Evolutionary conservation across 1,140 invertebrate genomes (phyloP).

Genomic region (Pseudobourletiella spinata): DNA sequence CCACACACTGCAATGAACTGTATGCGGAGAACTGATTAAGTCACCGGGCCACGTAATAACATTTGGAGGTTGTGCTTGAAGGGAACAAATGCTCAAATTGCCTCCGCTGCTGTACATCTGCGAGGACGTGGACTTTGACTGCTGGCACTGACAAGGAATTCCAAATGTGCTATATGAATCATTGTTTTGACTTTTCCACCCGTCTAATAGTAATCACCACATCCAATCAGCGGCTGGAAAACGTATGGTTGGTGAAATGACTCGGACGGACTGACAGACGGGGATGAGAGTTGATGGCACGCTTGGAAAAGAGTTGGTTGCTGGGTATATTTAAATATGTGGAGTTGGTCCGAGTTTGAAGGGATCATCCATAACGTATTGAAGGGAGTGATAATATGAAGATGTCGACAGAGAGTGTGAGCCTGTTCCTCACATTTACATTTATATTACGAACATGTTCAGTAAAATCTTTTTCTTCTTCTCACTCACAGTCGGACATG

Average conservation of each 20-base stretch:
- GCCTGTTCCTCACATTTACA: conserved; percentile 10
- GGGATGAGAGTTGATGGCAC: too few relatives aligned
- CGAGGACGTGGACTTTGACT: too few relatives aligned
- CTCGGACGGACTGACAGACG: background rate
- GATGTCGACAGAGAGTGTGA: conserved; percentile 18
- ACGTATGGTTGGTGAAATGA: background rate
- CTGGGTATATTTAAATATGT: too few relatives aligned
- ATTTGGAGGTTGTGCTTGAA: background rate
- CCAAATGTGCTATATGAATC: background rate
- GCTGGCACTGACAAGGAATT: too few relatives aligned
- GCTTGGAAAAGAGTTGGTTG: too few relatives aligned
- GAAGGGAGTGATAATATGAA: conserved; percentile 21
- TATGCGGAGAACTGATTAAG: background rate
- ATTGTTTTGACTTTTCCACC: background rate
- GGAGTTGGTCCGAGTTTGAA: too few relatives aligned
- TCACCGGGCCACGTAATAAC: background rate
- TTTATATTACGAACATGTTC: conserved; percentile 3
- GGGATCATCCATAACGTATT: conserved; percentile 3
- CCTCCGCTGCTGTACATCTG: too few relatives aligned
- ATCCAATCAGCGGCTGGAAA: background rate
- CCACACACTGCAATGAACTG: too few relatives aligned
- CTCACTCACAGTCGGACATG: too few relatives aligned
- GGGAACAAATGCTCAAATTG: background rate
- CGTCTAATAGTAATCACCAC: background rate
- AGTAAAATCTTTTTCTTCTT: background rate